Percentiles rank a stretch among this genome's conserved stretches.
phyloP scores from a whole-genome alignment of 2,888 invertebrate species.

The Microplitis manilae region DNA sequence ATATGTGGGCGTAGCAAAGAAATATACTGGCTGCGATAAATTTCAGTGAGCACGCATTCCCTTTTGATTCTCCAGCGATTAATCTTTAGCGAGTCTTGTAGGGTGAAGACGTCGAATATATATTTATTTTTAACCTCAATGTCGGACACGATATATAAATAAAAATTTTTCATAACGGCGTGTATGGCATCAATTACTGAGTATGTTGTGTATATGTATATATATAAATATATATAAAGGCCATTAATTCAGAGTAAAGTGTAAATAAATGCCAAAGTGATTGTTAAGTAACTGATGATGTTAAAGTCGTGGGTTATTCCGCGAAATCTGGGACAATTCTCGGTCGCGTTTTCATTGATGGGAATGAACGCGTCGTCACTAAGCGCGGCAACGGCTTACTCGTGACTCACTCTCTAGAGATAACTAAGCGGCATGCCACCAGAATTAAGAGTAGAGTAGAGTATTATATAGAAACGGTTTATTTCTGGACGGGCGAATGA shows the following conservation, averaged over 20 bases:
- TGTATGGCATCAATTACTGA: neutral
- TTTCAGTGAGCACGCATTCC: constrained; percentile 48
- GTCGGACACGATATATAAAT: constrained; percentile 27
- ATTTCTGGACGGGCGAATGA: constrained; percentile 33
- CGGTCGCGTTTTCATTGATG: constrained; percentile 23
- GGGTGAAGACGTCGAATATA: constrained; percentile 41
- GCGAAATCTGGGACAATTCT: neutral
- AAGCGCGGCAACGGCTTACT: neutral
- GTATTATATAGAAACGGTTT: constrained; percentile 8
- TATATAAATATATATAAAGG: no score
- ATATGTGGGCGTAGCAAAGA: constrained; percentile 50
- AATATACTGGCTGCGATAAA: constrained; percentile 52
- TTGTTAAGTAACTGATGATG: neutral
- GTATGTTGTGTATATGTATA: no score
- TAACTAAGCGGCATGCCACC: neutral
- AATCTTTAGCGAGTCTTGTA: constrained; percentile 39
- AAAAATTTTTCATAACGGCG: constrained; percentile 6
- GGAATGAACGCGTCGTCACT: constrained; percentile 8
- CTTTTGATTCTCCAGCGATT: constrained; percentile 44
- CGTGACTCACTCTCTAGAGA: constrained; percentile 21
- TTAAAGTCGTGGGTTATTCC: neutral
- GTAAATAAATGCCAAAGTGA: neutral
- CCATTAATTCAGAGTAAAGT: no score
- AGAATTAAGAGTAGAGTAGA: neutral
- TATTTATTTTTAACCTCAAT: constrained; percentile 38